Evolutionary conservation across 1,140 invertebrate genomes (phyloP).

Genomic region (Halyomorpha halys): DNA sequence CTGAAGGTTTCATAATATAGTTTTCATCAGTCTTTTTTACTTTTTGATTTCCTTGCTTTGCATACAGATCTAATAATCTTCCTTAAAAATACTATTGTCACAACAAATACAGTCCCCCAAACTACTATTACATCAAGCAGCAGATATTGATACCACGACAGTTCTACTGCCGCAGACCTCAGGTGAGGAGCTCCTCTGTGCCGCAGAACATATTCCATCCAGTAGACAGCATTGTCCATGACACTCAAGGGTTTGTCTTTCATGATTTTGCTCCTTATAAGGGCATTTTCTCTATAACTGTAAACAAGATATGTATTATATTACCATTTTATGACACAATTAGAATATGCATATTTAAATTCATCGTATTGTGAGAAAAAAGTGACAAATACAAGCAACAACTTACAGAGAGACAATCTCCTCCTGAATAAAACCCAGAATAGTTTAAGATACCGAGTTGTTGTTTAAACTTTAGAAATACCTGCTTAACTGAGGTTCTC

Average conservation of each 20-base stretch:
- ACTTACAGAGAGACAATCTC: no score
- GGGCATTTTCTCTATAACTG: conserved; percentile 17
- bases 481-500: no score
- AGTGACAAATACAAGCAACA: no score
- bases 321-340: no score
- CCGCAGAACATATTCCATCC: conserved; percentile 46
- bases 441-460: no score
- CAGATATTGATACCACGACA: conserved; percentile 48
- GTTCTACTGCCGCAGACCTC: conserved; percentile 33
- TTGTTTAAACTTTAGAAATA: no score
- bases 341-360: no score
- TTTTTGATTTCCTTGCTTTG: neutral
- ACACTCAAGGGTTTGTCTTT: conserved; percentile 44
- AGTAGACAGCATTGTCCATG: conserved; percentile 46
- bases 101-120: neutral
- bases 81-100: neutral
- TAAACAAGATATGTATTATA: neutral
- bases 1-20: neutral
- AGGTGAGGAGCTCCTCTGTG: conserved; percentile 40
- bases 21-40: conserved; percentile 4
- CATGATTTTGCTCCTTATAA: conserved; percentile 34
- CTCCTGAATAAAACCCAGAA: no score
- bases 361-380: no score
- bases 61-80: neutral
- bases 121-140: conserved; percentile 43